A percentile compares a stretch with the other conserved stretches of the same genome.
These are phyloP conservation scores for Lethrus apterus DNA, from an alignment of 1,140 invertebrate species.

Conservation along the genomic window DNA sequence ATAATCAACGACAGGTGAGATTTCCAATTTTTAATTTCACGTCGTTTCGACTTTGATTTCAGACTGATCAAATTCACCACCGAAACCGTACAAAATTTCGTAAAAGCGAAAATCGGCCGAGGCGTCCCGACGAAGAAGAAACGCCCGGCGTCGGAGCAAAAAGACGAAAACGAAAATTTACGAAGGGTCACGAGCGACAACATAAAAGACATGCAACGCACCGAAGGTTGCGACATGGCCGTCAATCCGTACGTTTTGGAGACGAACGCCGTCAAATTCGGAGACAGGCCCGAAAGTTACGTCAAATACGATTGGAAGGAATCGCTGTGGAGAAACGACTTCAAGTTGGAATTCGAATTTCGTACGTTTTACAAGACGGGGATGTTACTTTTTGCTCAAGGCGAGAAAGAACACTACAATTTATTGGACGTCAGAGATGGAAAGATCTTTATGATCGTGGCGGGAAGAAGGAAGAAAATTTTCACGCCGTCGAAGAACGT, in stretches of 20 bases:
- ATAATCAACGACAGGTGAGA: slow-evolving; percentile 70
- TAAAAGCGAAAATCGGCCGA: slow-evolving; percentile 65
- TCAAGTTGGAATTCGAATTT: slow-evolving; percentile 73
- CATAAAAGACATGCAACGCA: slow-evolving; percentile 41
- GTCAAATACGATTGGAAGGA: slow-evolving; percentile 59
- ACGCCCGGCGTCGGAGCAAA: background rate
- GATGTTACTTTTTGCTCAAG: slow-evolving; percentile 66
- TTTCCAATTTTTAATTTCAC: background rate
- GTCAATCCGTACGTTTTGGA: slow-evolving; percentile 64
- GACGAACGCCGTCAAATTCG: slow-evolving; percentile 77
- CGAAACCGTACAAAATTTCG: slow-evolving; percentile 42
- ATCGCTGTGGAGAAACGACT: slow-evolving; percentile 61
- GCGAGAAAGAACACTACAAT: slow-evolving; percentile 53
- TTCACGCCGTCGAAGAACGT: slow-evolving; percentile 53
- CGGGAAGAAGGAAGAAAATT: slow-evolving; percentile 57
- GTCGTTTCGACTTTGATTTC: slow-evolving; percentile 4
- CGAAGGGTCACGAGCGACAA: slow-evolving; percentile 24
- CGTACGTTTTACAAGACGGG: slow-evolving; percentile 81
- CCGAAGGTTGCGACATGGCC: slow-evolving; percentile 52
- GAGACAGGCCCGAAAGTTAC: slow-evolving; percentile 70
- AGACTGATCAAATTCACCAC: slow-evolving; percentile 26
- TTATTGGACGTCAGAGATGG: slow-evolving; percentile 65
- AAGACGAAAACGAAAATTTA: slow-evolving; percentile 1
- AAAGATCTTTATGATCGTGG: slow-evolving; percentile 58
- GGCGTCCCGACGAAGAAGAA: slow-evolving; percentile 41